Percentiles rank a stretch among this genome's conserved stretches.
Conservation (phyloP, 2,113 vertebrate genomes). For the Uropsilus gracilis region DNA sequence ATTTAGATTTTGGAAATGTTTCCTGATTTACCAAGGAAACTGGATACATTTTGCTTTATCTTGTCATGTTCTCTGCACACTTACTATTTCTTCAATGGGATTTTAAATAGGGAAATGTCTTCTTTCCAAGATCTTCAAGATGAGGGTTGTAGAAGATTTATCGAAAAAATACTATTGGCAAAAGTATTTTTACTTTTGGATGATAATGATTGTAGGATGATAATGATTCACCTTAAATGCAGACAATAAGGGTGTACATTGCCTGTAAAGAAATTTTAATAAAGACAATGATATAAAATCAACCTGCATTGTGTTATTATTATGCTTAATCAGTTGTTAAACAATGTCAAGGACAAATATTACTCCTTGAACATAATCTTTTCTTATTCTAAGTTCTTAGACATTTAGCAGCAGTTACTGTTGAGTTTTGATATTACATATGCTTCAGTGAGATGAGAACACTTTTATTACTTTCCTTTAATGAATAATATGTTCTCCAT, state of each 20-base stretch:
- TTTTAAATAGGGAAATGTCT: neutral
- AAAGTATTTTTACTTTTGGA: too few species aligned
- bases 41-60: neutral
- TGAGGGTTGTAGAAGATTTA: neutral
- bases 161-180: neutral
- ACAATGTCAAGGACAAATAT: neutral
- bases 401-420: neutral
- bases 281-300: neutral
- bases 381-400: neutral
- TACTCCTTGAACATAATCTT: neutral
- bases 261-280: neutral
- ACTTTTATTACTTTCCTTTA: neutral
- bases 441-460: neutral
- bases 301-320: neutral
- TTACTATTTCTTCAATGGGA: neutral
- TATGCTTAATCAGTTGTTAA: neutral
- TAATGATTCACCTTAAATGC: too few species aligned
- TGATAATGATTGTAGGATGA: neutral
- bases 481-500: neutral
- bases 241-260: neutral
- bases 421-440: neutral
- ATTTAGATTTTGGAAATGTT: too few species aligned
- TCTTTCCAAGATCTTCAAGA: neutral
- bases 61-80: fast-evolving
- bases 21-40: neutral